These are phyloP conservation scores for Columba livia DNA, from an alignment of 2,113 vertebrate genomes.

Conservation along the genomic window DNA sequence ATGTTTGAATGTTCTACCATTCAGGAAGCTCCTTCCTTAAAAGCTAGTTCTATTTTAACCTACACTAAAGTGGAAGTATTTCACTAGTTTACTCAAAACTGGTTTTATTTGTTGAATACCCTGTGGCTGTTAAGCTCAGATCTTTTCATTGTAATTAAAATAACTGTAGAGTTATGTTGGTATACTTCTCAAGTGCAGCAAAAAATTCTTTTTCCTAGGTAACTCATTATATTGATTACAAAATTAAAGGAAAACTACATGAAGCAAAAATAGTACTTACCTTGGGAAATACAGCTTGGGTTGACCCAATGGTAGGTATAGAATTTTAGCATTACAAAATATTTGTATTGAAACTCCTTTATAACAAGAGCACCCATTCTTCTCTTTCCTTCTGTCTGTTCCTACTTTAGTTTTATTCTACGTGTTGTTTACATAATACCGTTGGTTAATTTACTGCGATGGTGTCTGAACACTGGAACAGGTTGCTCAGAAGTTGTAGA, in stretches of 20 bases:
- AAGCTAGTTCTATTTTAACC: background rate
- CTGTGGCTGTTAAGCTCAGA: background rate
- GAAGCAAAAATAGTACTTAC: constrained; percentile 82
- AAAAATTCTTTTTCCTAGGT: constrained; percentile 76
- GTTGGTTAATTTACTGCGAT: background rate
- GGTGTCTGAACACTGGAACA: background rate
- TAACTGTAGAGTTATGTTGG: background rate
- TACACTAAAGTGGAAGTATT: background rate
- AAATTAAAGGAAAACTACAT: constrained; percentile 85
- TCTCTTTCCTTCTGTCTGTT: background rate
- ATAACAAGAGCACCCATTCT: background rate
- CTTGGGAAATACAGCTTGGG: constrained; percentile 86
- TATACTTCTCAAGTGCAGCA: background rate
- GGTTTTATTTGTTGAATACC: background rate
- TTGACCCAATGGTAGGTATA: constrained; percentile 88
- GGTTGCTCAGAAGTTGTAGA: background rate
- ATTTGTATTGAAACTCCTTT: background rate
- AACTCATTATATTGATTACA: constrained; percentile 80
- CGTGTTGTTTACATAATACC: fast-evolving
- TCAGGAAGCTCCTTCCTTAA: background rate
- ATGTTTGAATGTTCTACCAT: background rate
- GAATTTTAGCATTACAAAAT: background rate
- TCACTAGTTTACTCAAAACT: background rate
- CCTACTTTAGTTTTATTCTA: background rate
- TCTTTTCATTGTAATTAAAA: background rate